A percentile compares a stretch with the other conserved stretches of the same genome.
phyloP scores from a whole-genome alignment of 1,140 invertebrate genomes.

The Bombus waltoni region DNA sequence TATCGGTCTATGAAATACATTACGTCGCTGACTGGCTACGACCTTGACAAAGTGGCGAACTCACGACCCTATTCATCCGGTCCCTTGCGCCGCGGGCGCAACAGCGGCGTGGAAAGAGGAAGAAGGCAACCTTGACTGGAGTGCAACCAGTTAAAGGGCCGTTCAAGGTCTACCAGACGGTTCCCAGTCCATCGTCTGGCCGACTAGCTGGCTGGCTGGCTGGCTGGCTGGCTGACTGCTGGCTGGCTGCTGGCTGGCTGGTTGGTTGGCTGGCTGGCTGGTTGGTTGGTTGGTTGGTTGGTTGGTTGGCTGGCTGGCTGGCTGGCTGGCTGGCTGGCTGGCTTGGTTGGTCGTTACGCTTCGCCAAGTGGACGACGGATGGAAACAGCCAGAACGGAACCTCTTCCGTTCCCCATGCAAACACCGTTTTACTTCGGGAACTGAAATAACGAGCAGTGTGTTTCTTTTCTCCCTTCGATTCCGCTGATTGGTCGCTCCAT shows the following conservation, averaged over 20 bases:
- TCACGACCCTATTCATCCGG: constrained; percentile 61
- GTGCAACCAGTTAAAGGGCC: constrained; percentile 71
- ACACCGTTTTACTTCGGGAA: constrained; percentile 56
- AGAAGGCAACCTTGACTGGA: constrained; percentile 70
- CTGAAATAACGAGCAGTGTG: constrained; percentile 38
- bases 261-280: constrained; percentile 37
- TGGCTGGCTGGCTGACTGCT: background rate
- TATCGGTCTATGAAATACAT: background rate
- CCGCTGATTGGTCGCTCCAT: background rate
- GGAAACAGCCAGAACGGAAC: constrained; percentile 58
- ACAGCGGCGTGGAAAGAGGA: constrained; percentile 51
- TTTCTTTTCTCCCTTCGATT: constrained; percentile 8
- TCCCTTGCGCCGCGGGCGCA: constrained; percentile 34
- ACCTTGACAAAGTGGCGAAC: constrained; percentile 66
- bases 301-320: constrained; percentile 5
- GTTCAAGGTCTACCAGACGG: constrained; percentile 71
- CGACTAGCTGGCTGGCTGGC: constrained; percentile 21
- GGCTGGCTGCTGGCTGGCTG: background rate
- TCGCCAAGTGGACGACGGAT: constrained; percentile 59
- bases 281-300: background rate
- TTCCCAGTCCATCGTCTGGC: constrained; percentile 58
- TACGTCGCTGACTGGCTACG: background rate
- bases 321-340: background rate
- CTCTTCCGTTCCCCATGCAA: constrained; percentile 61
- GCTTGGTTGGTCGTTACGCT: constrained; percentile 57